Evolutionary conservation across 2,797 vertebrate species (phyloP).

Genomic region (Ctenopoma multispine): DNA sequence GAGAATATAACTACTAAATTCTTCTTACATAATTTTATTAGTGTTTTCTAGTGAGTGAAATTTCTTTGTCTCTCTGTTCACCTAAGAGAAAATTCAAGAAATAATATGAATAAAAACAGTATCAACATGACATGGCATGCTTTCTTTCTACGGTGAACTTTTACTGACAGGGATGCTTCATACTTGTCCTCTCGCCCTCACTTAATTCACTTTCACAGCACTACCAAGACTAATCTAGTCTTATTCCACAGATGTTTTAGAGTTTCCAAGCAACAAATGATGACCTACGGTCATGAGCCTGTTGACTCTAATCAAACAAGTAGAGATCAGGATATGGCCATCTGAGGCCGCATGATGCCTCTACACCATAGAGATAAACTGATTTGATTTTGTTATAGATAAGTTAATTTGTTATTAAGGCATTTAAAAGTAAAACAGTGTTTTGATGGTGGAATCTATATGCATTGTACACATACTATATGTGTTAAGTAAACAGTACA

Average conservation of each 20-base stretch:
- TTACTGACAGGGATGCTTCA: no score
- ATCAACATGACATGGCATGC: no score
- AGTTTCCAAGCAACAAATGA: constrained; percentile 11
- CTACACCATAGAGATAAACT: not conserved
- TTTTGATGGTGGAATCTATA: not conserved
- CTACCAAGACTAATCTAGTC: not conserved
- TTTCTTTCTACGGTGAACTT: no score
- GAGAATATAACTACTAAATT: no score
- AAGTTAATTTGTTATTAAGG: not conserved
- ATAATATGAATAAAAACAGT: no score
- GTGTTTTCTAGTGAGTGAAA: no score
- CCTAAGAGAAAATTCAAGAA: no score
- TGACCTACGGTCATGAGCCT: not conserved
- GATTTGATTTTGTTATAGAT: not conserved
- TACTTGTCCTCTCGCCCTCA: no score
- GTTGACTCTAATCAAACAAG: constrained; percentile 2
- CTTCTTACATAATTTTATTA: no score
- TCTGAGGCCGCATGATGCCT: not conserved
- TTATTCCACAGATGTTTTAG: not conserved
- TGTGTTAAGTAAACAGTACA: not conserved
- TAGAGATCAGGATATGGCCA: not conserved
- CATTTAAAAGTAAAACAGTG: not conserved
- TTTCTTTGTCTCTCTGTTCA: no score
- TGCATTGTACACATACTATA: no score
- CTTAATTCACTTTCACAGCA: constrained; percentile 1